Conservation (phyloP, 2,797 vertebrate species). For the Chaunax sp. region DNA sequence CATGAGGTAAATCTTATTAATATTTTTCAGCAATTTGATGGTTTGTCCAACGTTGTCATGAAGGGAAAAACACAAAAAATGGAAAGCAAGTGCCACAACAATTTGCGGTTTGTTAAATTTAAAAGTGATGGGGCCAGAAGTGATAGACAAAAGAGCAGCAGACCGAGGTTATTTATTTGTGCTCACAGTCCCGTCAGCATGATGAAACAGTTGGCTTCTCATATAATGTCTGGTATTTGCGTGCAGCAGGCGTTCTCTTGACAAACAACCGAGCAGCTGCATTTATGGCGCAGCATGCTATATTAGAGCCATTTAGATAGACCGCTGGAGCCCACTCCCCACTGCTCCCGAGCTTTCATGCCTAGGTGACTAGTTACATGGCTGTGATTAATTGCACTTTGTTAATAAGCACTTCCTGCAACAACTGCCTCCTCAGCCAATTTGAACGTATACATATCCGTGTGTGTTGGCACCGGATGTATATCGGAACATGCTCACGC, state of each 20-base stretch:
- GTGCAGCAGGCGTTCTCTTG: constrained; percentile 42
- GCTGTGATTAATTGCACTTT: constrained; percentile 82
- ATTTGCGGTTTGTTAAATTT: no score
- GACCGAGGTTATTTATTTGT: constrained; percentile 51
- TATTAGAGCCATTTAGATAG: constrained; percentile 64
- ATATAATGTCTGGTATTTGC: constrained; percentile 54
- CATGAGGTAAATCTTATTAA: constrained; percentile 64
- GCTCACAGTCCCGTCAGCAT: constrained; percentile 42
- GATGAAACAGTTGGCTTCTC: constrained; percentile 57
- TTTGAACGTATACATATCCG: constrained; percentile 3
- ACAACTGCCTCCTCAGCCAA: constrained; percentile 35
- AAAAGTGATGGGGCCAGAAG: no score
- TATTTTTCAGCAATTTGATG: constrained; percentile 59
- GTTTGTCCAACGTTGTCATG: constrained; percentile 45
- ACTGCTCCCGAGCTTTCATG: constrained; percentile 40
- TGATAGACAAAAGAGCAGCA: neutral
- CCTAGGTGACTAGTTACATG: constrained; percentile 62
- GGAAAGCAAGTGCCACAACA: no score
- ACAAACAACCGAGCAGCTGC: constrained; percentile 56
- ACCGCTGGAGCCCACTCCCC: constrained; percentile 49
- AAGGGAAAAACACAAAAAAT: constrained; percentile 51
- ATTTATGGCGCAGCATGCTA: constrained; percentile 49
- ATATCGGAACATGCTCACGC: constrained; percentile 6
- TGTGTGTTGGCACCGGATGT: neutral
- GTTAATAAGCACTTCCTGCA: constrained; percentile 68